Evolutionary conservation across 2,888 invertebrate species (phyloP).

Genomic region (Rhyacophila evoluta): DNA sequence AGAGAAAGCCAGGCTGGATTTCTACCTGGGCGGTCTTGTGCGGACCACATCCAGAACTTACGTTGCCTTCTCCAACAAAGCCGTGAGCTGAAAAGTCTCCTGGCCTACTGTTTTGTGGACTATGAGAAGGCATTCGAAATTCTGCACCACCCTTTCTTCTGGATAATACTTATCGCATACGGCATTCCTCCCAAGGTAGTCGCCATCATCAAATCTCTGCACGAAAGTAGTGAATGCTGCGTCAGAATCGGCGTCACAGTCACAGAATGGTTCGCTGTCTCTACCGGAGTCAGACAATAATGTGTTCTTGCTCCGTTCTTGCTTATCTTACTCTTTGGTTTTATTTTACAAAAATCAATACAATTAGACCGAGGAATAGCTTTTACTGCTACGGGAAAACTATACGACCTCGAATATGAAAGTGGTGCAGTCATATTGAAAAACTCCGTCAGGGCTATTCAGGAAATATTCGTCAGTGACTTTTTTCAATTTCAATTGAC

Average conservation of each 20-base stretch:
- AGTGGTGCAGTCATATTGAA: too few relatives aligned
- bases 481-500: too few relatives aligned
- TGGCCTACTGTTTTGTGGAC: not conserved
- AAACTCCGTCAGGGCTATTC: too few relatives aligned
- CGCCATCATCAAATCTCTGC: conserved; percentile 8
- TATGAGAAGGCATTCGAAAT: not conserved
- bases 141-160: not conserved
- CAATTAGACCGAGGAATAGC: too few relatives aligned
- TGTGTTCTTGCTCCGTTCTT: not conserved
- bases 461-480: too few relatives aligned
- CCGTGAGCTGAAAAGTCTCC: not conserved
- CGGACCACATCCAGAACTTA: too few relatives aligned
- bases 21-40: too few relatives aligned
- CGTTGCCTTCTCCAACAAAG: too few relatives aligned
- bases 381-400: too few relatives aligned
- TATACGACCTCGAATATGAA: too few relatives aligned
- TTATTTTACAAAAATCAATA: too few relatives aligned
- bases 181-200: not conserved
- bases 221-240: not conserved
- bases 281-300: not conserved
- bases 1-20: not conserved
- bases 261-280: not conserved
- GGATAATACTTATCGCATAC: not conserved
- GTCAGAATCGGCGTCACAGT: not conserved
- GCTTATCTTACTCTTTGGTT: too few relatives aligned